phyloP scores from a whole-genome alignment of 1,140 invertebrate genomes.

The Gerris buenoi region DNA sequence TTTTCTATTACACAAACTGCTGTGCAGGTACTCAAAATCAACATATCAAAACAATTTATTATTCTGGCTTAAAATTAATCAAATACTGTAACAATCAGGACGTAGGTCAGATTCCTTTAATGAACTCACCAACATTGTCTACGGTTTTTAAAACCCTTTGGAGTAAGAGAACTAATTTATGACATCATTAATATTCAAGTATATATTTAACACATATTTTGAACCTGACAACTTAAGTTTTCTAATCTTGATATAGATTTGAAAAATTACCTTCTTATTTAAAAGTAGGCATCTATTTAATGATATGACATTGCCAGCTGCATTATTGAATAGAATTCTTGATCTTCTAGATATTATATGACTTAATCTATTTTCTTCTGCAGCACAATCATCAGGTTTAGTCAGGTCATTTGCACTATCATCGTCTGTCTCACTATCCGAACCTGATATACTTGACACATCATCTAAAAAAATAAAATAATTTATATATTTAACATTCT shows the following conservation, averaged over 20 bases:
- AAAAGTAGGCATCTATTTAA: constrained; percentile 53
- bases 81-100: background rate
- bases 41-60: no score
- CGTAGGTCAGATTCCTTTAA: background rate
- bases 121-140: background rate
- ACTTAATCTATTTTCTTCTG: constrained; percentile 28
- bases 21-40: no score
- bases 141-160: background rate
- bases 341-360: constrained; percentile 42
- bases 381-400: constrained; percentile 19
- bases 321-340: constrained; percentile 56
- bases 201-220: background rate
- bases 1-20: no score
- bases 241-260: background rate
- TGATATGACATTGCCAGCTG: constrained; percentile 48
- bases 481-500: no score
- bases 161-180: background rate
- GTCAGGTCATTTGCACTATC: constrained; percentile 31
- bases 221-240: background rate
- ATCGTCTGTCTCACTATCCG: constrained; percentile 33
- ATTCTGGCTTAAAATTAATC: no score
- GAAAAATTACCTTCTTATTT: constrained; percentile 40
- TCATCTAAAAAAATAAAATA: no score
- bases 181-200: background rate
- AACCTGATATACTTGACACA: constrained; percentile 58